Evolutionary conservation across 2,888 invertebrate species (phyloP), one percentile per base, ranked within the genome.

Genomic region (Coelinius sp.): DNA sequence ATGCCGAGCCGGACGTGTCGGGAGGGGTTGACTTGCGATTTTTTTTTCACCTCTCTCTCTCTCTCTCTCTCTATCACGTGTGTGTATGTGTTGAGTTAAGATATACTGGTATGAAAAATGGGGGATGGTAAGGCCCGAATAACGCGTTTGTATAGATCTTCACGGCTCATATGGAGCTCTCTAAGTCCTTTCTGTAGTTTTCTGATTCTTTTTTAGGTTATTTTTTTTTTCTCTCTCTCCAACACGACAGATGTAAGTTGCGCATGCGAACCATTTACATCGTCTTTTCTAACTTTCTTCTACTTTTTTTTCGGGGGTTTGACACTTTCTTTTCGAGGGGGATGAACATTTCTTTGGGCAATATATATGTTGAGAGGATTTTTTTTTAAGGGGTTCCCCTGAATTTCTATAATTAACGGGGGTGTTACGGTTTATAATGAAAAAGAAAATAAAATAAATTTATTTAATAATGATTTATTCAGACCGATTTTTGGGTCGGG

Each of bases 11-110:
- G 35, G 35, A 59, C 59, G 20, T 35, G 41, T 41, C n/a, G 20
- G 24, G 25, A 56, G 31, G 62, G 63, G 63, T 63, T 63, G 63
- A 63, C 63, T 63, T 63, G 41, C 41, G 22, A 63, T 63, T 63
- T 63, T 63, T 62, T 17, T 22, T 24, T n/a, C 12, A 6, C 10
- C 1, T 20, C 10, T 49, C 20, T 20, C 49, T 49, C 2, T 46
- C 14, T 20, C 27, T 56, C 27, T 17, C 59, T 31, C 31, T 31
- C 17, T 6, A 17, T 27, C 20, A 6, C n/a, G 6, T 41, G 31
- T 14, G 35, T 31, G 31, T 1, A 22, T 63, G 35, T 22, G 41
- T 8, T 6, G 0, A n/a, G 35, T 22, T 22, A 10, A 10, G 38
- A 62, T 62, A 35, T 59, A 35, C 59, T 14, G 35, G 20, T 14